Evolutionary conservation across 1,140 invertebrate species (phyloP).

Genomic region (Dreissena rostriformis): DNA sequence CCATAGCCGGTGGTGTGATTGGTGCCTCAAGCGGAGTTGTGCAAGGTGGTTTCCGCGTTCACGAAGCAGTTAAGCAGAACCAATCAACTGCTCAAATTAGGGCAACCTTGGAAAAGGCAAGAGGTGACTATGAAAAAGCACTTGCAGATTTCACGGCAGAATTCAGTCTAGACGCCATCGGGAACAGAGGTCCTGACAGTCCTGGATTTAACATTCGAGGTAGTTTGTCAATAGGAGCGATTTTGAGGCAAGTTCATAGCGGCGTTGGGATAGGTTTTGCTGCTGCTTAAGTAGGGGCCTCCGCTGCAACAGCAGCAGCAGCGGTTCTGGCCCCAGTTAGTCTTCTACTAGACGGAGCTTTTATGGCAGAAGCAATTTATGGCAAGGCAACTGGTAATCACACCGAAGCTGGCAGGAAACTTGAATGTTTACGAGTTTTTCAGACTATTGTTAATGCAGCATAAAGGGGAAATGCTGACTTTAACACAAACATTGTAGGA

Average conservation of each 20-base stretch:
- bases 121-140: not conserved
- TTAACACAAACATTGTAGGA: no score
- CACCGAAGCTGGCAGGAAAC: conserved; percentile 1
- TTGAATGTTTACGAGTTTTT: no score
- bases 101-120: not conserved
- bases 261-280: not conserved
- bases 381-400: conserved; percentile 16
- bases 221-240: not conserved
- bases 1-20: conserved; percentile 19
- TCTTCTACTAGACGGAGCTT: not conserved
- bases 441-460: no score
- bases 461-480: no score
- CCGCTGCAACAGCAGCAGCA: not conserved
- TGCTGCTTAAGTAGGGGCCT: not conserved
- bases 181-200: not conserved
- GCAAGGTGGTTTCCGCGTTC: not conserved
- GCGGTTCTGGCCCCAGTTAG: not conserved
- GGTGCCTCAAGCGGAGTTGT: not conserved
- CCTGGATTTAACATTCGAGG: not conserved
- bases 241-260: not conserved
- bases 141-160: not conserved
- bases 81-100: not conserved
- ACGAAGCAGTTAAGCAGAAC: conserved; percentile 17
- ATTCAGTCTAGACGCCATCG: not conserved
- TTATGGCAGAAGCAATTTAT: conserved; percentile 13